Percentiles rank a stretch among this genome's conserved stretches.
These are phyloP conservation scores for Epiblema foenella DNA, from an alignment of 2,888 invertebrate species.

Conservation along the genomic window DNA sequence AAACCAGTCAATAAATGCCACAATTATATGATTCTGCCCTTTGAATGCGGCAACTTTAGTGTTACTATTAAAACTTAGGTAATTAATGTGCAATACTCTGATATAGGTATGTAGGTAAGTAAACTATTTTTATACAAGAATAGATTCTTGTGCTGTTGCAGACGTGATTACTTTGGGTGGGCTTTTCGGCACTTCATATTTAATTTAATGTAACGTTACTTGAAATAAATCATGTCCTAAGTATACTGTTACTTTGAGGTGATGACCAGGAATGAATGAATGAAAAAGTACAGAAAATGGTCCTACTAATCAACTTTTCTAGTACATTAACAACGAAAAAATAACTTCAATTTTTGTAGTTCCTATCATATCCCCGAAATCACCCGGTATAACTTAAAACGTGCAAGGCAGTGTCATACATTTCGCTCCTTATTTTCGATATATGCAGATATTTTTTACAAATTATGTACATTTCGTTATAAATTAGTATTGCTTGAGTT, in stretches of 20 bases:
- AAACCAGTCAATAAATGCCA: constrained; percentile 58
- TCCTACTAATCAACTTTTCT: too few species aligned
- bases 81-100: neutral
- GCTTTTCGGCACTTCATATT: neutral
- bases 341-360: too few species aligned
- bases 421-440: constrained; percentile 35
- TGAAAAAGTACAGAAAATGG: too few species aligned
- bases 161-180: neutral
- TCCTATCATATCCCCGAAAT: too few species aligned
- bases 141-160: neutral
- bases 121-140: neutral
- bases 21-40: neutral
- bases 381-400: neutral
- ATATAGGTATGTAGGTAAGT: too few species aligned
- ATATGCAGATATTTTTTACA: constrained; percentile 69
- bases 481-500: constrained; percentile 79
- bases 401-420: neutral
- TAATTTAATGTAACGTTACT: neutral
- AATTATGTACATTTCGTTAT: constrained; percentile 70
- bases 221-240: neutral
- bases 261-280: too few species aligned
- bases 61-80: neutral
- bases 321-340: too few species aligned
- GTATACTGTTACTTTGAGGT: neutral
- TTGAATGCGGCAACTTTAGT: neutral